phyloP scores from a whole-genome alignment of 2,888 invertebrate genomes.

The Tillus elongatus region DNA sequence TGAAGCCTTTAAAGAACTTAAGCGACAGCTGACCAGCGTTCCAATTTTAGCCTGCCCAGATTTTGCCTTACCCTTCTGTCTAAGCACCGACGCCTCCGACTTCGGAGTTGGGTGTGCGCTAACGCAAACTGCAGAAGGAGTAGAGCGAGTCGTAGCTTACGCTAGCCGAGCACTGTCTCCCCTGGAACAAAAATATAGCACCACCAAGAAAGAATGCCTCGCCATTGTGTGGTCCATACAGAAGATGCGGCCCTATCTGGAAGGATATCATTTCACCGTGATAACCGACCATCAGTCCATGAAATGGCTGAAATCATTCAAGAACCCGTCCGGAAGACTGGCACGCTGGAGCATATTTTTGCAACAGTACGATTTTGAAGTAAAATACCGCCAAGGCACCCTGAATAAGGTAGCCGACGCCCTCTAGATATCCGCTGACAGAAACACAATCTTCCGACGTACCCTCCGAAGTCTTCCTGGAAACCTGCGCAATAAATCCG shows the following conservation, averaged over 20 bases:
- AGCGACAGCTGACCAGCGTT: constrained; percentile 6
- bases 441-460: too few species aligned
- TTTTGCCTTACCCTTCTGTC: constrained; percentile 10
- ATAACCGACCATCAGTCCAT: too few species aligned
- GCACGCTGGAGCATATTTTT: constrained; percentile 16
- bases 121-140: constrained; percentile 13
- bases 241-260: constrained; percentile 18
- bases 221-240: constrained; percentile 20
- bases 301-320: too few species aligned
- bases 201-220: constrained; percentile 19
- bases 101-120: constrained; percentile 16
- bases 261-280: constrained; percentile 20
- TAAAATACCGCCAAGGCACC: constrained; percentile 17
- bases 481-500: too few species aligned
- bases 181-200: constrained; percentile 16
- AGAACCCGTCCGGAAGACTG: constrained; percentile 15
- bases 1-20: constrained; percentile 9
- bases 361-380: constrained; percentile 16
- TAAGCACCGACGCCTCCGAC: constrained; percentile 17
- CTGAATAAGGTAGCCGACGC: constrained; percentile 20
- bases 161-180: constrained; percentile 13
- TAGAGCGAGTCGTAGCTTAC: constrained; percentile 17
- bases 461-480: not conserved
- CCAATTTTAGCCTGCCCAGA: constrained; percentile 12
- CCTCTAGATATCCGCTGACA: constrained; percentile 13